Evolutionary conservation across 2,888 invertebrate species (phyloP), one percentile per base, ranked within the genome.

Genomic region (Auanema sp.): DNA sequence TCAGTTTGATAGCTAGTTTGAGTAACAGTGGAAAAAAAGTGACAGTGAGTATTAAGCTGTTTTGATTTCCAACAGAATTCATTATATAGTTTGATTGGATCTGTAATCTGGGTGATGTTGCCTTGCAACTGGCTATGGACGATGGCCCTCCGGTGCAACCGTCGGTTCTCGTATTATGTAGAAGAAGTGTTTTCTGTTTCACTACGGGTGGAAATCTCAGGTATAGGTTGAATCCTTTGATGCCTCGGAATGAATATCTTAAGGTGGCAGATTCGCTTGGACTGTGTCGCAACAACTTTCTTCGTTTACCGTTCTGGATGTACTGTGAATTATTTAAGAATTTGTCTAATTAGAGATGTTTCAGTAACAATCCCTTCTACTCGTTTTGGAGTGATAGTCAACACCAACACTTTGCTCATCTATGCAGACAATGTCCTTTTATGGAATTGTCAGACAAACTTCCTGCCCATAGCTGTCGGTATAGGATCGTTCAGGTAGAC

Each of bases 11-110:
- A 33, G 50, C 58, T 5, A 65, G 65, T 57, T 64, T 66, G 11
- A 42, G 54, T 18, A 60, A 25, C 58, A 60, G 59, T 11, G 61
- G 65, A 44, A 70, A 70, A 51, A 66, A 65, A 50, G 64, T 72
- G 23, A 70, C 68, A 58, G 72, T 70, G 18, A 62, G 58, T 24
- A n/a, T n/a, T n/a, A 18, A 25, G 14, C 25, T 43, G 43, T 43
- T 43, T 12, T 43, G n/a, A 12, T 43, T 11, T 12, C 11, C 14
- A 50, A 50, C 11, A 11, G 23, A n/a, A n/a, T n/a, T n/a, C n/a
- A n/a, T n/a, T n/a, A 61, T 69, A 21, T 58, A 75, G 75, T 69
- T 65, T 43, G 75, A 75, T 47, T 75, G 72, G 72, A 41, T 60
- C 0, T 68, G 71, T 47, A 68, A 69, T 18, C 57, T 72, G 0